Evolutionary conservation across 2,113 vertebrate species (phyloP), one percentile per base, ranked within the genome.

Genomic region (Coregonus clupeaformis): DNA sequence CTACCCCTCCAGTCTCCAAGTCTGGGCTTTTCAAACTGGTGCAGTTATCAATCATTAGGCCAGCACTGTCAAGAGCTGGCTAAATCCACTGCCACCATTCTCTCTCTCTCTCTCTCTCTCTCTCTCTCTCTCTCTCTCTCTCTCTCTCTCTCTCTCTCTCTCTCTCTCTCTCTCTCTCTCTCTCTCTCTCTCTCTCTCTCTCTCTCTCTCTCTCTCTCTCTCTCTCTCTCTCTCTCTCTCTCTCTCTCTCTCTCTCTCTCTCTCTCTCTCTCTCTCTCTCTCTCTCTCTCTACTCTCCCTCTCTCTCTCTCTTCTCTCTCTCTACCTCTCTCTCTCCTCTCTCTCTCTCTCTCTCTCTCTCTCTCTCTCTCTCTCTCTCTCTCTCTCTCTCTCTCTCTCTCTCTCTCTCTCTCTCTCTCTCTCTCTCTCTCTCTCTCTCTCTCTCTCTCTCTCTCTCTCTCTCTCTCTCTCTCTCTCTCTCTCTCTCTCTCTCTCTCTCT

Each of bases 41-140:
- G 94, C 93, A 95, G 95, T 95, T 97, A 98, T 98, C 96, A 98
- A 97, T 97, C 96, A 96, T 93, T 87, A 92, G 90, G 92, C 91
- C 93, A 92, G 93, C 91, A 92, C 94, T 96, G 94, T 97, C 95
- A 95, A 20, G 22, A 93, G 93, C 91, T 88, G 89, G 92, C 92
- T 93, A 92, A 94, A 96, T 92, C 91, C 94, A 89, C 93, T 91
- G 90, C 93, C 91, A 89, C 91, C 89, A 94, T 91, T 89, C 92
- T 87, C 92, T 76, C 22, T 29, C n/a, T 55, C 49, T 20, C 11
- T 62, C 13, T 32, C 63, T 29, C 14, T 63, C 52, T 63, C 18
- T 25, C 20, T 32, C 36, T 69, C 68, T 9, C 9, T 22, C 5
- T 49, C 42, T 30, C 66, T 60, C 2, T 1, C 66, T 71, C 64